These are phyloP conservation scores for Sesia apiformis DNA, from an alignment of 2,888 invertebrate genomes.

Conservation along the genomic window DNA sequence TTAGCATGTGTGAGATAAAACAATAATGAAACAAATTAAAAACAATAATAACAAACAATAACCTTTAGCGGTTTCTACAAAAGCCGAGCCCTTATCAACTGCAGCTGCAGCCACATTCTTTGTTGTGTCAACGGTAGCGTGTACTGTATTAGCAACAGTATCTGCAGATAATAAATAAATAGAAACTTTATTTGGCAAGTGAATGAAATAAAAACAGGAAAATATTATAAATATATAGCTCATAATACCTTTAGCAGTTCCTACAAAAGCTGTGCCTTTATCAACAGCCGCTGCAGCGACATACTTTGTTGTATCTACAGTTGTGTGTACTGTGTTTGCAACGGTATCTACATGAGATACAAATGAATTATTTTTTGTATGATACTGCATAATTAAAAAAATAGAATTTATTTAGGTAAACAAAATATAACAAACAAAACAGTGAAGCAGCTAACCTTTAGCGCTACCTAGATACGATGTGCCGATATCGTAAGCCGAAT, in stretches of 20 bases:
- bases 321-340: conserved; percentile 20
- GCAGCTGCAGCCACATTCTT: conserved; percentile 35
- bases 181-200: neutral
- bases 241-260: conserved; percentile 28
- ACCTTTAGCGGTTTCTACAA: conserved; percentile 37
- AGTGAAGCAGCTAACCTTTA: conserved; percentile 27
- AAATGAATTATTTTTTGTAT: neutral
- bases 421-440: conserved; percentile 8
- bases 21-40: neutral
- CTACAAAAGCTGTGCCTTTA: conserved; percentile 20
- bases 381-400: neutral
- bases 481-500: conserved; percentile 42
- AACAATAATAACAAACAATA: conserved; percentile 4
- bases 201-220: neutral
- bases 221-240: neutral
- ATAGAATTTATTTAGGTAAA: neutral
- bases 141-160: conserved; percentile 25
- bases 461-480: conserved; percentile 43
- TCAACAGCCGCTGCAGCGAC: conserved; percentile 21
- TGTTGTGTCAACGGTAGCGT: conserved; percentile 34
- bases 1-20: conserved; percentile 1
- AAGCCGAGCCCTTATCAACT: conserved; percentile 32
- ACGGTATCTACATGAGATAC: conserved; percentile 5
- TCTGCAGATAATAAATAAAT: conserved; percentile 26
- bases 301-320: conserved; percentile 28